Evolutionary conservation across 1,140 invertebrate species (phyloP), one percentile per base, ranked within the genome.

Genomic region (Bombus difficillimus): DNA sequence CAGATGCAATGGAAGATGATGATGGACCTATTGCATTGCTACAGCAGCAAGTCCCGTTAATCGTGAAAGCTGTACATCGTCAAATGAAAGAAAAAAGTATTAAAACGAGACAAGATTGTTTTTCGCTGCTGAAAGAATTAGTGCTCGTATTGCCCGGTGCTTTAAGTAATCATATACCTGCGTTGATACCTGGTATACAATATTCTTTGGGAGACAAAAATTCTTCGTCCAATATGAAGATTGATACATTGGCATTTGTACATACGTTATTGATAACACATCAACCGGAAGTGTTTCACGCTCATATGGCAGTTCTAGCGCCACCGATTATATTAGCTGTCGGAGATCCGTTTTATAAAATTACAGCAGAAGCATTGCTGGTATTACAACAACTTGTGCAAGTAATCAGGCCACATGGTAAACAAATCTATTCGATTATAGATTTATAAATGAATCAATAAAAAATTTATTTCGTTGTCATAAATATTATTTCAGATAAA

Each of bases 171-270:
- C 98, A 99, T 93, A 97, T 99, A 82, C 97, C 97, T 1, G 96
- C 97, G 34, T 95, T 99, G 41, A 97, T 99, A 66, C 98, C 98
- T 10, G 98, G 98, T 12, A 98, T 99, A 89, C 97, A 98, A 90
- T 99, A 98, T 93, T 98, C 98, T 18, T 96, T 99, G 37, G 97
- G 97, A 1, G 99, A 99, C 92, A 99, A 99, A 92, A 98, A 98
- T 92, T 98, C 98, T 0, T 98, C 98, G 47, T 99, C 98, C 72
- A 99, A 99, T 91, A 99, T 99, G 98, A 99, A 99, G 96, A 99
- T 99, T 88, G 99, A 99, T 92, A 98, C 99, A 0, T 95, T 99
- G 82, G 97, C 98, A 69, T 99, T 99, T 95, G 96, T 99, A 12
- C 97, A 98, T 93, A 98, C 97, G 89, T 94, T 99, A 77, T 94